Evolutionary conservation across 1,140 invertebrate species (phyloP).

Genomic region (Micrasema minimum): DNA sequence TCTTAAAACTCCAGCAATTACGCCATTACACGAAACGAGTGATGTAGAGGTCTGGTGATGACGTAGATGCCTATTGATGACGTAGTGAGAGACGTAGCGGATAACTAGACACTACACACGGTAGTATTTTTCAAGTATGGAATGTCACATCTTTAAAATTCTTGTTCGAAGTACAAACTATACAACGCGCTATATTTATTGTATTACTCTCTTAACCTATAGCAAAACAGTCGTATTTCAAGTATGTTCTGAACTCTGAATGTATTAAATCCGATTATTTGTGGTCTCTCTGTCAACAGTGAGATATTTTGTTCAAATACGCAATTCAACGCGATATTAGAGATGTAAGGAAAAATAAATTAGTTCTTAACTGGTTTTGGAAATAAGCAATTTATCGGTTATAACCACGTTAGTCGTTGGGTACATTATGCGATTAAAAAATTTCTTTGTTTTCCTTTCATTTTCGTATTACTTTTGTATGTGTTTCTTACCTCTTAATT

Average conservation of each 20-base stretch:
- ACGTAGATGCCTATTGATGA: too few relatives aligned
- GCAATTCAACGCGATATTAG: too few relatives aligned
- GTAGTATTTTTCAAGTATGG: too few relatives aligned
- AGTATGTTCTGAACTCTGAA: neutral
- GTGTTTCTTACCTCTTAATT: too few relatives aligned
- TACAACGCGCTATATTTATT: neutral
- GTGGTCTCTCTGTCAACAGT: constrained; percentile 9
- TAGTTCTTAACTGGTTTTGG: too few relatives aligned
- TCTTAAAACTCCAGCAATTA: too few relatives aligned
- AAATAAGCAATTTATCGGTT: neutral
- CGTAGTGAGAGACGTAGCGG: too few relatives aligned
- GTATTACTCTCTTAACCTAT: neutral
- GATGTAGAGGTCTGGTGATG: neutral
- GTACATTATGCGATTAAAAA: neutral
- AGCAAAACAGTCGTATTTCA: neutral
- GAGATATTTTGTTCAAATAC: constrained; percentile 13
- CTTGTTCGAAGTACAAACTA: neutral
- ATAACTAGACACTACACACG: too few relatives aligned
- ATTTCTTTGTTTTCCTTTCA: neutral
- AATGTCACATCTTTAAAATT: too few relatives aligned
- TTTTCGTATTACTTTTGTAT: neutral
- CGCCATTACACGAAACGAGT: neutral
- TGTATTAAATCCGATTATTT: constrained; percentile 20
- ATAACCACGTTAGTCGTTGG: neutral
- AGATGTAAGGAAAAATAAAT: too few relatives aligned